Percentiles rank a stretch among this genome's conserved stretches.
phyloP scores from a whole-genome alignment of 2,113 vertebrate species.

The Cepphus grylle region DNA sequence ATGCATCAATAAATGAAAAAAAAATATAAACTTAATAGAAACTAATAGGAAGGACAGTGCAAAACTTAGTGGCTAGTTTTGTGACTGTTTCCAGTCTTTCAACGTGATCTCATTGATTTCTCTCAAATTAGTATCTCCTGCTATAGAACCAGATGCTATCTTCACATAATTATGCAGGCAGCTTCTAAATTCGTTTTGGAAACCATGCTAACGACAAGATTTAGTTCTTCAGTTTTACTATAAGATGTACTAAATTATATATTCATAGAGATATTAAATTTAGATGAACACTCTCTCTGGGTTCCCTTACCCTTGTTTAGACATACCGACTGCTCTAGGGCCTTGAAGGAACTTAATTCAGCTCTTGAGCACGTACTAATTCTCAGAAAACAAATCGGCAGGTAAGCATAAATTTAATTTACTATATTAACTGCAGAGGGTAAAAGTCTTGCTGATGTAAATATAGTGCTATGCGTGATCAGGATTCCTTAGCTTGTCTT shows the following conservation, averaged over 20 bases:
- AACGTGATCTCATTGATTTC: neutral
- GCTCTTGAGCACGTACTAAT: neutral
- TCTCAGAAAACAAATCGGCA: neutral
- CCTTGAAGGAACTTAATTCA: neutral
- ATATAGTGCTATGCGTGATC: neutral
- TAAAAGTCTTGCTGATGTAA: neutral
- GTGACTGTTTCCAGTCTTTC: neutral
- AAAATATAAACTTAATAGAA: neutral
- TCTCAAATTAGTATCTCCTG: neutral
- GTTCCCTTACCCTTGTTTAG: slow-evolving; percentile 12
- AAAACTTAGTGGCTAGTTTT: neutral
- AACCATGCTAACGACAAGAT: neutral
- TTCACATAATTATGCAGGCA: neutral
- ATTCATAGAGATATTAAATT: slow-evolving; percentile 54
- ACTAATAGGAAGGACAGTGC: neutral
- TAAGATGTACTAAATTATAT: slow-evolving; percentile 16
- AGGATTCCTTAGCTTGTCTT: neutral
- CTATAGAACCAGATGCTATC: neutral
- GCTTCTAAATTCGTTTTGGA: neutral
- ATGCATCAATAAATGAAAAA: neutral
- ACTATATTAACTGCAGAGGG: neutral
- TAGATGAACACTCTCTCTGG: slow-evolving; percentile 27
- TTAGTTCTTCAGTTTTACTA: slow-evolving; percentile 11
- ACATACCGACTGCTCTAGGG: neutral
- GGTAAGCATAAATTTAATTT: neutral